Base-by-base conservation (phyloP, 2,797 vertebrate genomes). In the Darevskia mixta region DNA sequence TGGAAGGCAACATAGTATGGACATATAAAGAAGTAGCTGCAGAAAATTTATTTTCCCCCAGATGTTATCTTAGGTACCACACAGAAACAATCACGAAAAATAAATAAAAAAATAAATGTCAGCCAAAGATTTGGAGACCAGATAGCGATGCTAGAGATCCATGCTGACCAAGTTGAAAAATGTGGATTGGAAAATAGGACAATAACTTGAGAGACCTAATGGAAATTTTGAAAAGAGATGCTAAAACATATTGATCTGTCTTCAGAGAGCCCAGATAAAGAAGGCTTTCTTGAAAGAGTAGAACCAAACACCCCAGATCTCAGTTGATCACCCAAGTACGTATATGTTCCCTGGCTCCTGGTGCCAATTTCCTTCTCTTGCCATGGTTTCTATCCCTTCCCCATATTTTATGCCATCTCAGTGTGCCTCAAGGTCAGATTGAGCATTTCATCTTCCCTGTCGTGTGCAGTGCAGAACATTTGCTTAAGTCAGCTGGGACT, bases 81-180 rank as follows among this genome's bases (percentile, higher is more conserved):
- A 79, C 35, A 61, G 67, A 64, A 87, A 75, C 8, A 15, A 82
- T 79, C 38, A 29, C 66, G 3, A 79, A 88, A 84, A 79, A 38
- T 79, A 75, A 49, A 49, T 2, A n/a, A 35, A 41, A 3, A 88
- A 88, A 88, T 45, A 80, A 88, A 88, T 75, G 82, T 85, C 87
- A 88, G 58, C 87, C 87, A 73, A 80, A 80, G 77, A 88, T 88
- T 45, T 88, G 77, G 20, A 85, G 55, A 38, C 43, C 17, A 85
- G 83, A 84, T 88, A 79, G 29, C 10, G 23, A 69, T 61, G 67
- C 43, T 45, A 25, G 69, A 61, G 58, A 17, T 79, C 77, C 80
- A 58, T 88, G 69, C n/a, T 15, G 55, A 66, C 10, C 1, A 35
- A 25, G 25, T 29, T 67, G 15, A 80, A 32, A 35, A 29, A 75